A percentile compares a stretch with the other conserved stretches of the same genome.
These are phyloP conservation scores for Leptestheria dahalacensis DNA, from an alignment of 1,140 invertebrate species.

Conservation along the genomic window DNA sequence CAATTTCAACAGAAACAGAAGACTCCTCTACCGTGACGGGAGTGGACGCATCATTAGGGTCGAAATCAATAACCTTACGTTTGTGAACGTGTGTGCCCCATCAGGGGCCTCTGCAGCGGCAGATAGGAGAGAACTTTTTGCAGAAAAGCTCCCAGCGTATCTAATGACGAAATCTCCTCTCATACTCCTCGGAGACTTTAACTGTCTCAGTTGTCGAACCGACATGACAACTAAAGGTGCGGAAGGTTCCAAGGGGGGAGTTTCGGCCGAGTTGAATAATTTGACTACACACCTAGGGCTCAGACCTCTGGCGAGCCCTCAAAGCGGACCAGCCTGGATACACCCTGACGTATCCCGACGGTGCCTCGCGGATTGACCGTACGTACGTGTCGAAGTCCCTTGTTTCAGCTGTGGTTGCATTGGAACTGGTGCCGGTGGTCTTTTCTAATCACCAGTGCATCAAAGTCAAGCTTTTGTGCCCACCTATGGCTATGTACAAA, in stretches of 20 bases:
- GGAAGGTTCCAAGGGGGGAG: too few relatives aligned
- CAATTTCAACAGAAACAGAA: too few relatives aligned
- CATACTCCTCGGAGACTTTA: not conserved
- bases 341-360: not conserved
- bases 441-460: not conserved
- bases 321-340: not conserved
- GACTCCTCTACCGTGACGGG: not conserved
- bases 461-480: too few relatives aligned
- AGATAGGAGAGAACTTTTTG: not conserved
- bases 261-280: too few relatives aligned
- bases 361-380: not conserved
- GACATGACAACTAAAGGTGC: too few relatives aligned
- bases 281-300: too few relatives aligned
- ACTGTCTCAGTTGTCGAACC: too few relatives aligned
- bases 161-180: not conserved
- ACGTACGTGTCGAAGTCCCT: not conserved
- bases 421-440: not conserved
- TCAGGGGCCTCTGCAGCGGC: not conserved
- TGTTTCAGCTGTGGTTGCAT: not conserved
- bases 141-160: not conserved
- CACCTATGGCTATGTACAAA: too few relatives aligned
- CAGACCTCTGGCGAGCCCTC: too few relatives aligned
- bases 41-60: not conserved
- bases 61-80: not conserved
- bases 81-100: not conserved